Evolutionary conservation across 2,797 vertebrate genomes (phyloP).

Genomic region (Danio tinwini): DNA sequence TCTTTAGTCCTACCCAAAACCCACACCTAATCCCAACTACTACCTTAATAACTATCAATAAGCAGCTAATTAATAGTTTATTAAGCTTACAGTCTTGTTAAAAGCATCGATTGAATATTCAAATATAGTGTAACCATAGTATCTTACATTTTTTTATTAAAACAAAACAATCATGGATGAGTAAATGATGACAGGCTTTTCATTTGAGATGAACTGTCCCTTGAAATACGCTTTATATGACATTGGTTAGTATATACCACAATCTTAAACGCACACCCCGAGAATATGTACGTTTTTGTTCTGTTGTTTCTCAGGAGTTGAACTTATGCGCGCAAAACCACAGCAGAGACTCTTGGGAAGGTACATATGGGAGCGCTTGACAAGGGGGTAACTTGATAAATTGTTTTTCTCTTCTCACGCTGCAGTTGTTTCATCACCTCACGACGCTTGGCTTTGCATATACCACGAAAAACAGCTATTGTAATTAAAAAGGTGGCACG

Average conservation of each 20-base stretch:
- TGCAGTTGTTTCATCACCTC: slow-evolving; percentile 59
- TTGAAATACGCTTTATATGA: slow-evolving; percentile 16
- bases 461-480: slow-evolving; percentile 61
- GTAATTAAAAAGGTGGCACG: slow-evolving; percentile 61
- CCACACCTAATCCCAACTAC: too few species aligned
- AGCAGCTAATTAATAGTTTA: too few species aligned
- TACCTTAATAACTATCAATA: too few species aligned
- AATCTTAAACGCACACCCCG: background rate
- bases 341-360: slow-evolving; percentile 20
- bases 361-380: slow-evolving; percentile 53
- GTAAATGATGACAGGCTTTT: too few species aligned
- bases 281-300: slow-evolving; percentile 6
- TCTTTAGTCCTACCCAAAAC: too few species aligned
- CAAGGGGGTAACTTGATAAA: slow-evolving; percentile 54
- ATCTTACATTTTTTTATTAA: too few species aligned
- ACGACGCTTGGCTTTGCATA: slow-evolving; percentile 57
- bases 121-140: too few species aligned
- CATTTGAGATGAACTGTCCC: too few species aligned
- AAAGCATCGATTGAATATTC: too few species aligned
- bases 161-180: too few species aligned
- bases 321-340: slow-evolving; percentile 38
- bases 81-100: too few species aligned
- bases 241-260: background rate
- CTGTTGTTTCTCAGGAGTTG: slow-evolving; percentile 26
- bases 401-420: slow-evolving; percentile 58